Percentiles rank a stretch among this genome's conserved stretches.
Evolutionary conservation across 2,888 invertebrate species (phyloP).

Genomic region (Operophtera brumata): DNA sequence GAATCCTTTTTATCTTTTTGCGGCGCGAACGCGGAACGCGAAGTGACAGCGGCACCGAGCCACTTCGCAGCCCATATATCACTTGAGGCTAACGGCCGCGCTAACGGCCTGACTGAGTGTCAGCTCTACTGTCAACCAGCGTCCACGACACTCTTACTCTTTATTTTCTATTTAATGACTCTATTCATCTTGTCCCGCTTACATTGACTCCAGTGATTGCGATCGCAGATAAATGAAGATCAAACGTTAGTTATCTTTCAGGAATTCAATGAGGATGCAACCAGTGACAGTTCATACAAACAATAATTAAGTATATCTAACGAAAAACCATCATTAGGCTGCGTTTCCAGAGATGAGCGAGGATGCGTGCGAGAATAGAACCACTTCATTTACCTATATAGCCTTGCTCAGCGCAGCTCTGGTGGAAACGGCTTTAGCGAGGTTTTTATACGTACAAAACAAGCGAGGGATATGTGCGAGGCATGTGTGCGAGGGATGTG

Average conservation of each 20-base stretch:
- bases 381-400: too few relatives aligned
- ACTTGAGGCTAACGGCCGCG: constrained; percentile 70
- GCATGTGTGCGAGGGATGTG: too few relatives aligned
- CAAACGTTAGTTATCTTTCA: not conserved
- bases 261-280: not conserved
- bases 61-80: constrained; percentile 79
- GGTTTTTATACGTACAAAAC: too few relatives aligned
- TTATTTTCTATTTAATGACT: constrained; percentile 52
- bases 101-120: constrained; percentile 70
- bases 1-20: constrained; percentile 79
- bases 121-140: constrained; percentile 63
- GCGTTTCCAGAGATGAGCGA: too few relatives aligned
- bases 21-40: constrained; percentile 64
- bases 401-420: too few relatives aligned
- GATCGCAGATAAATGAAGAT: constrained; percentile 2
- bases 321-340: too few relatives aligned
- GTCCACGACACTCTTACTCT: constrained; percentile 49
- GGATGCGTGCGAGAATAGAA: too few relatives aligned
- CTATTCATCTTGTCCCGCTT: constrained; percentile 42
- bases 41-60: constrained; percentile 76
- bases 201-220: constrained; percentile 22
- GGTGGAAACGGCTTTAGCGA: too few relatives aligned
- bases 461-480: too few relatives aligned
- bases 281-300: not conserved
- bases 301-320: not conserved